Evolutionary conservation across 2,888 invertebrate species (phyloP).

Genomic region (Chironomus tentans): DNA sequence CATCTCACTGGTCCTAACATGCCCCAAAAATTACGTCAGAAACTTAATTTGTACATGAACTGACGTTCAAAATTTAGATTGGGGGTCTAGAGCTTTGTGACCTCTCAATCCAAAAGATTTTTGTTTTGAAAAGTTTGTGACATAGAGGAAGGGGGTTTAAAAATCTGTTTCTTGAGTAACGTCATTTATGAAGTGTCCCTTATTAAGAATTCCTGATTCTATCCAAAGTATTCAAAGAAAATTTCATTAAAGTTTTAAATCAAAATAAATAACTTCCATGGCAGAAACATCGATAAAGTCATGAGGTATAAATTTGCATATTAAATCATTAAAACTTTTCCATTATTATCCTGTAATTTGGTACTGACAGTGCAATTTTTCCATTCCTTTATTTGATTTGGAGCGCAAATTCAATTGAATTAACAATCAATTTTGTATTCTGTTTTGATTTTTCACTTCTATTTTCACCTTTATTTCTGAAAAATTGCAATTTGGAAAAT

Average conservation of each 20-base stretch:
- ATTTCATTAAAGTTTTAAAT: background rate
- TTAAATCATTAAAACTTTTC: conserved; percentile 11
- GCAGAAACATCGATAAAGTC: background rate
- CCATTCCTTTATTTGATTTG: background rate
- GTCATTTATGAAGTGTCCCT: too few species aligned
- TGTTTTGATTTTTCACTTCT: background rate
- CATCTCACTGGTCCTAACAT: too few species aligned
- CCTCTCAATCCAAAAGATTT: too few species aligned
- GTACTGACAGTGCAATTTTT: background rate
- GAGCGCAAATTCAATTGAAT: background rate
- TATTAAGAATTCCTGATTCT: too few species aligned
- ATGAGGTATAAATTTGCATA: conserved; percentile 13
- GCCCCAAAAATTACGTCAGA: too few species aligned
- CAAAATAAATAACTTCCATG: conserved; percentile 8
- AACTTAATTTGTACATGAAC: too few species aligned
- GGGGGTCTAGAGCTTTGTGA: too few species aligned
- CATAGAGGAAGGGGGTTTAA: too few species aligned
- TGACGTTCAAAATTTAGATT: too few species aligned
- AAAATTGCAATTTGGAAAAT: background rate
- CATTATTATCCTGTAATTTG: conserved; percentile 18
- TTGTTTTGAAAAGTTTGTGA: too few species aligned
- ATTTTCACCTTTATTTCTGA: background rate
- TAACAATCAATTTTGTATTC: conserved; percentile 22
- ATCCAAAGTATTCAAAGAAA: background rate
- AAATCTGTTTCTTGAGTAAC: too few species aligned